Conservation (phyloP, 2,888 invertebrate genomes). For the Corythucha ciliata region DNA sequence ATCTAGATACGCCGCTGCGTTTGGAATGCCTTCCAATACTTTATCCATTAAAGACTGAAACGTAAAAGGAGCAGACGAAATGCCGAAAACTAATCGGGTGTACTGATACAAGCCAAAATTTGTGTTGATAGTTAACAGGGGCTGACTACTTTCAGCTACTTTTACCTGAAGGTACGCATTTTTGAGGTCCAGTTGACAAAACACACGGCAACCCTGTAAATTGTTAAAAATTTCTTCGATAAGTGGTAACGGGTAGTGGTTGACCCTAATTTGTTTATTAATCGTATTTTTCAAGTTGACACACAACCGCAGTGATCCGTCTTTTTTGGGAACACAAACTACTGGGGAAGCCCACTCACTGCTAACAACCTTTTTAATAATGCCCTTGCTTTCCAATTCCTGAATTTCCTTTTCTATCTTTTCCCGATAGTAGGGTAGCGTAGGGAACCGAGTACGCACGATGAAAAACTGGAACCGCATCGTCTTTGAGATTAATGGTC, state of each 20-base stretch:
- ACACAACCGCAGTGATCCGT: conserved; percentile 13
- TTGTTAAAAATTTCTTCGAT: conserved; percentile 17
- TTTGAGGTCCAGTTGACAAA: conserved; percentile 2
- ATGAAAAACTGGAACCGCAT: conserved; percentile 22
- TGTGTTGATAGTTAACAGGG: conserved; percentile 1
- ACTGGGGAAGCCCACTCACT: conserved; percentile 22
- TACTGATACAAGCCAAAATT: conserved; percentile 7
- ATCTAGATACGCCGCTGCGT: conserved; percentile 1
- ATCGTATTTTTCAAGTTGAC: conserved; percentile 7
- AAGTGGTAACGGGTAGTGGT: conserved; percentile 23
- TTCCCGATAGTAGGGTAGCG: conserved; percentile 8
- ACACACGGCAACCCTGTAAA: conserved; percentile 10
- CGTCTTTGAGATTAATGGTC: no score
- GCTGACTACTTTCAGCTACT: not conserved
- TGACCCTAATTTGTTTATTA: conserved; percentile 12
- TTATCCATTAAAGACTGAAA: conserved; percentile 9
- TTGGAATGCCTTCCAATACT: not conserved
- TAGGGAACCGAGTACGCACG: conserved; percentile 23
- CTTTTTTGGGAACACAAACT: conserved; percentile 8
- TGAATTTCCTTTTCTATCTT: conserved; percentile 19
- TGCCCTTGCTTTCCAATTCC: conserved; percentile 13
- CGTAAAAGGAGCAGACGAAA: not conserved
- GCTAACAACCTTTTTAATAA: conserved; percentile 18
- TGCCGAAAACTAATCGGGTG: conserved; percentile 1
- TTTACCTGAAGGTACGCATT: not conserved